Conservation (phyloP, 2,113 vertebrate genomes). For the Clinocottus analis region DNA sequence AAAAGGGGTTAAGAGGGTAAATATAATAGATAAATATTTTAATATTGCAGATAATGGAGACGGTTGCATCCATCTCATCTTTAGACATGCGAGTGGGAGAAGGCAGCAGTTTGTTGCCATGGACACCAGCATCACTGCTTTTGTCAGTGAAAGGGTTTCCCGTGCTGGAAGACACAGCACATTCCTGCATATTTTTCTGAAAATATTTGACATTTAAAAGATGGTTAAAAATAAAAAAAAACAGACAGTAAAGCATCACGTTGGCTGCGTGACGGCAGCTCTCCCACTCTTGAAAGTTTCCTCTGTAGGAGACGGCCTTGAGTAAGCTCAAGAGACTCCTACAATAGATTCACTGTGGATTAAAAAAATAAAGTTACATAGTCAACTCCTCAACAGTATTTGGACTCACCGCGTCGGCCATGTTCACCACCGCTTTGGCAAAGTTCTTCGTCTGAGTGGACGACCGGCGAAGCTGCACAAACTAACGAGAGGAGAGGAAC, state of each 20-base stretch:
- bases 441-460: conserved; percentile 93
- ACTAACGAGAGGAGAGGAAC: conserved; percentile 77
- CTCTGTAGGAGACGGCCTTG: not conserved
- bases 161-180: not conserved
- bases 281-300: not conserved
- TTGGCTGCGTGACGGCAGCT: not conserved
- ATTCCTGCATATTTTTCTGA: not conserved
- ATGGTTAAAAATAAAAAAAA: not conserved
- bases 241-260: not conserved
- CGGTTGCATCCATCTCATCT: not conserved
- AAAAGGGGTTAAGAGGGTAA: not conserved
- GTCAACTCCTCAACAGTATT: not conserved
- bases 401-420: conserved; percentile 92
- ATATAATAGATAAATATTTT: not conserved
- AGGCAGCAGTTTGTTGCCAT: conserved; percentile 37
- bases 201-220: not conserved
- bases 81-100: not conserved
- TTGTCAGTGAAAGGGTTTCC: conserved; percentile 26
- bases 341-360: not conserved
- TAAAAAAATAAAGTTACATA: not conserved
- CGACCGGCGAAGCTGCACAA: conserved; percentile 89
- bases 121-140: conserved; percentile 26
- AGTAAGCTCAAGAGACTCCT: not conserved
- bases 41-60: not conserved
- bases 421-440: conserved; percentile 97